Percentiles rank a stretch among this genome's conserved stretches.
Evolutionary conservation across 2,888 invertebrate genomes (phyloP).

Genomic region (Seira musarum): DNA sequence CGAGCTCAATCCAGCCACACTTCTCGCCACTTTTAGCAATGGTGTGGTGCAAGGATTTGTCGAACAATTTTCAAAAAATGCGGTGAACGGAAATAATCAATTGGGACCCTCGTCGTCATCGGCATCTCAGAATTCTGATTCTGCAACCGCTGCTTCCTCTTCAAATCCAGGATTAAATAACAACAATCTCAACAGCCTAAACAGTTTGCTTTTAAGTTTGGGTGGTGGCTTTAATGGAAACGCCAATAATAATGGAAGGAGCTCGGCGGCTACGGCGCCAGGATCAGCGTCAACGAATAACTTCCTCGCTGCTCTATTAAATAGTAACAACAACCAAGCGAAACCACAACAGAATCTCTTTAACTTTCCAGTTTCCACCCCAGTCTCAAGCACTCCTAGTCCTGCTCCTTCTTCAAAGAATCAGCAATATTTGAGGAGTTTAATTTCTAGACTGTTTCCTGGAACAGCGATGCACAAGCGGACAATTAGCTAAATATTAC

Average conservation of each 20-base stretch:
- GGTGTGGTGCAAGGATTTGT: conserved; percentile 68
- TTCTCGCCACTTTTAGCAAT: conserved; percentile 65
- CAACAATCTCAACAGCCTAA: conserved; percentile 39
- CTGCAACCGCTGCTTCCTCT: background rate
- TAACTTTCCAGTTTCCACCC: conserved; percentile 10
- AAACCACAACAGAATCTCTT: conserved; percentile 24
- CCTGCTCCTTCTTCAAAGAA: conserved; percentile 19
- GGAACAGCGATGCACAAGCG: conserved; percentile 20
- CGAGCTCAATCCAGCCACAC: conserved; percentile 61
- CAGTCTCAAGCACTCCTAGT: conserved; percentile 21
- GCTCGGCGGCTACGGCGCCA: background rate
- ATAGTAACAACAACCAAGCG: conserved; percentile 20
- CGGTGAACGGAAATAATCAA: background rate
- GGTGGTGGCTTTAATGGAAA: conserved; percentile 22
- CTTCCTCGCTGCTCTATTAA: conserved; percentile 43
- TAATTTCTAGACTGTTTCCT: conserved; percentile 50
- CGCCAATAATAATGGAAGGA: background rate
- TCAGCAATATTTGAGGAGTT: conserved; percentile 29
- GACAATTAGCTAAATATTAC: too few relatives aligned
- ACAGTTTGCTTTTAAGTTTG: conserved; percentile 38
- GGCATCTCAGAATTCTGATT: background rate
- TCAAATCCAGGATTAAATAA: background rate
- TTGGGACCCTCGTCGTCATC: background rate
- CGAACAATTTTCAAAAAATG: conserved; percentile 61
- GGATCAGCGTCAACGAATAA: conserved; percentile 20